Conservation (phyloP, 2,888 invertebrate species). For the Dasypogon diadema region DNA sequence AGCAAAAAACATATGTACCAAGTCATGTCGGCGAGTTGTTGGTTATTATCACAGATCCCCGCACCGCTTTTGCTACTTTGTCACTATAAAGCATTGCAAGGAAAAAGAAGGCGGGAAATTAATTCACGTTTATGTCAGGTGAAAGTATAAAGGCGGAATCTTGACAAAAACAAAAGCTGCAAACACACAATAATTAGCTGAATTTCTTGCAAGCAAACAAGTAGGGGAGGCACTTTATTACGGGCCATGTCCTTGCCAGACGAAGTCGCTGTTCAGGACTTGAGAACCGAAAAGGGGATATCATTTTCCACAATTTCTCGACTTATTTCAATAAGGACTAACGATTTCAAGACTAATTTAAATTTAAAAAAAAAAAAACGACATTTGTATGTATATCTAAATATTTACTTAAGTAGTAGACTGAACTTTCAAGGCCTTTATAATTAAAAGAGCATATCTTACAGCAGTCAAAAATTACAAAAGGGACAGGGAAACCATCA, state of each 20-base stretch:
- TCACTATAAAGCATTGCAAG: neutral
- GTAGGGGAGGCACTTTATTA: conserved; percentile 23
- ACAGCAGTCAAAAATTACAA: too few species aligned
- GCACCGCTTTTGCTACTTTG: neutral
- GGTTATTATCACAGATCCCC: conserved; percentile 31
- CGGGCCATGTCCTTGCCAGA: conserved; percentile 11
- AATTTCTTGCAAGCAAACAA: conserved; percentile 15
- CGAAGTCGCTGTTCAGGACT: neutral
- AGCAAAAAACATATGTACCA: conserved; percentile 44
- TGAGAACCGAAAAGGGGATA: conserved; percentile 3
- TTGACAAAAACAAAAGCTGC: conserved; percentile 24
- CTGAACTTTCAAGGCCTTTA: too few species aligned
- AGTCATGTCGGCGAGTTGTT: conserved; percentile 40
- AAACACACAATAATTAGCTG: conserved; percentile 38
- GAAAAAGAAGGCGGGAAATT: neutral
- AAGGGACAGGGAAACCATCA: too few species aligned
- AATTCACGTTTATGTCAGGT: conserved; percentile 35
- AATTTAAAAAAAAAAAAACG: too few species aligned
- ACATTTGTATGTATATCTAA: too few species aligned
- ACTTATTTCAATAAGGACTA: too few species aligned
- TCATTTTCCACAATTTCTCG: conserved; percentile 24
- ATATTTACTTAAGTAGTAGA: too few species aligned
- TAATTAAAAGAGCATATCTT: too few species aligned
- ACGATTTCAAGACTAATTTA: too few species aligned
- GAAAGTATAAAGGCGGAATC: conserved; percentile 14